Conservation (phyloP, 1,140 invertebrate genomes). For the Probaryconus sp. region DNA sequence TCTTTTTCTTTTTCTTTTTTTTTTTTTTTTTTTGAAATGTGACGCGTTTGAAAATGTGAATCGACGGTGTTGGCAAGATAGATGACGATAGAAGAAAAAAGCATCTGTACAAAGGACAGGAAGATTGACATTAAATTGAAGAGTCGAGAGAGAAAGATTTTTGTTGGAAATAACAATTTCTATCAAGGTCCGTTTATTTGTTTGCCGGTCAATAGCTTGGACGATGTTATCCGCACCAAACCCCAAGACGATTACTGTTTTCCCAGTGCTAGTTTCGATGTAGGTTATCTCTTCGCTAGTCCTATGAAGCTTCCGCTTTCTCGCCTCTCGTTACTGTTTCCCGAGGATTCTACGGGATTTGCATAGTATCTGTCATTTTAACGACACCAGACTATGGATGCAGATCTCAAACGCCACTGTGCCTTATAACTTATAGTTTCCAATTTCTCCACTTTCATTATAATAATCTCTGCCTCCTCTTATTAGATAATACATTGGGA, state of each 20-base stretch:
- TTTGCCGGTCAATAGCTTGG: conserved; percentile 35
- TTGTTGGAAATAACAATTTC: conserved; percentile 16
- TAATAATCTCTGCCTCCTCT: conserved; percentile 9
- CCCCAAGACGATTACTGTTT: conserved; percentile 51
- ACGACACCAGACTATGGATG: conserved; percentile 22
- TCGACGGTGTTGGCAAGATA: no score
- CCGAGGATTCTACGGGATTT: conserved; percentile 41
- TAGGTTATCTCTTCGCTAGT: conserved; percentile 45
- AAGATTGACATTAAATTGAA: conserved; percentile 18
- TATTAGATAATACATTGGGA: not conserved
- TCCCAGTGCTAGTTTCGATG: conserved; percentile 40
- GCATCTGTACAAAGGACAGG: not conserved
- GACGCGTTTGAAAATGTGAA: no score
- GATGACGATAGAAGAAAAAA: not conserved
- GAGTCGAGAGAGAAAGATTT: not conserved
- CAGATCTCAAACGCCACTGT: conserved; percentile 16
- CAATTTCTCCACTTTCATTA: conserved; percentile 19
- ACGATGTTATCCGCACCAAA: conserved; percentile 28
- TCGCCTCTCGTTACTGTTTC: conserved; percentile 20
- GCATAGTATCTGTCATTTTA: conserved; percentile 54
- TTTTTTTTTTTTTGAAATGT: no score
- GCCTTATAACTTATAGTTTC: conserved; percentile 8
- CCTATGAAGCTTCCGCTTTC: conserved; percentile 8
- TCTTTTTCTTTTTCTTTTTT: no score
- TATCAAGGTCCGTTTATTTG: conserved; percentile 32